Conservation (phyloP, 1,140 invertebrate species). For the Drosophila arizonae region DNA sequence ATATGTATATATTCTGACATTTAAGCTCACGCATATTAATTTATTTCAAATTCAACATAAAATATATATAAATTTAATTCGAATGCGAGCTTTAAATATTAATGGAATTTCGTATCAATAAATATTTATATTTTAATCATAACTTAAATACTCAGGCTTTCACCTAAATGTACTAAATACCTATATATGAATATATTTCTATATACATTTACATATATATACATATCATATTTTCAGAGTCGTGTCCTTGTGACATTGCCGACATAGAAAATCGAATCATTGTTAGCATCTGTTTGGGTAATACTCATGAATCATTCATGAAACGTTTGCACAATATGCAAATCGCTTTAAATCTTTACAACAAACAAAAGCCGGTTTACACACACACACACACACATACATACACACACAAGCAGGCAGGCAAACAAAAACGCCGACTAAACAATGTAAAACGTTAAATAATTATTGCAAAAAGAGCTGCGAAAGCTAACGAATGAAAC, state of each 20-base stretch:
- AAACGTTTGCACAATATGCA: constrained; percentile 75
- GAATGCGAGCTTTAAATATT: neutral
- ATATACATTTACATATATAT: neutral
- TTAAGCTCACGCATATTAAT: too few relatives aligned
- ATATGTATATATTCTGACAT: neutral
- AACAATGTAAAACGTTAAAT: constrained; percentile 80
- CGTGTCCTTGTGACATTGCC: constrained; percentile 12
- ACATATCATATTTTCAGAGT: constrained; percentile 4
- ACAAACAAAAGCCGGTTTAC: constrained; percentile 58
- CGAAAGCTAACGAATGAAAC: constrained; percentile 16
- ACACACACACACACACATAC: constrained; percentile 20
- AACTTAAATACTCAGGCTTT: neutral
- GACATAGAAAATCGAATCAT: constrained; percentile 65
- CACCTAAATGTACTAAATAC: neutral
- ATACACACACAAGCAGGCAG: constrained; percentile 3
- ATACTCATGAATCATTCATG: constrained; percentile 77
- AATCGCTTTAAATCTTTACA: constrained; percentile 75
- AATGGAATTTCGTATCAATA: neutral
- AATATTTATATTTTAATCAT: neutral
- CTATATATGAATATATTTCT: neutral
- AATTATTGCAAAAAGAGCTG: constrained; percentile 69
- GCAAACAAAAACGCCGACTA: constrained; percentile 60
- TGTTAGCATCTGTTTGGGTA: constrained; percentile 67
- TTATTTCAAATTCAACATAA: neutral
- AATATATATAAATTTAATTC: neutral